Percentiles rank a stretch among this genome's conserved stretches.
phyloP scores from a whole-genome alignment of 2,797 vertebrate species.

The Sebastes steindachneri region DNA sequence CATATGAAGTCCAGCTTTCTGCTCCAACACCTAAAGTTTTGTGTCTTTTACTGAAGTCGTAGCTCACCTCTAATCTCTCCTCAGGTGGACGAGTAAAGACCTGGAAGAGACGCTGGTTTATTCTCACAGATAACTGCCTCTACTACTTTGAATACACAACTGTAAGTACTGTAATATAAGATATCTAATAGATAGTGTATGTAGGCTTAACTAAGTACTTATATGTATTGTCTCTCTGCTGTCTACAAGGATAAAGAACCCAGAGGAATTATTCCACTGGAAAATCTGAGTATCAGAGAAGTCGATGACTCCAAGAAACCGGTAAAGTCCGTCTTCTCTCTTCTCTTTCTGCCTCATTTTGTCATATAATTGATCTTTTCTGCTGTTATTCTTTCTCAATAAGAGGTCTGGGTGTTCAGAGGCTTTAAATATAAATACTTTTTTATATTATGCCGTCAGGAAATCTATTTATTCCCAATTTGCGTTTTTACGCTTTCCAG shows the following conservation, averaged over 20 bases:
- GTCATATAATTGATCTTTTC: not conserved
- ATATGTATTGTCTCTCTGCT: constrained; percentile 1
- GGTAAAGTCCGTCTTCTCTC: constrained; percentile 68
- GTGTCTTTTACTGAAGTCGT: not conserved
- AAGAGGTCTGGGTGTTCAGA: too few relatives aligned
- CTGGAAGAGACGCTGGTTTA: constrained; percentile 99
- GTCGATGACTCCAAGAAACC: constrained; percentile 98
- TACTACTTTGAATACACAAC: constrained; percentile 99
- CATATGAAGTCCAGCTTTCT: not conserved
- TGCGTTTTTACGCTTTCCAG: not conserved
- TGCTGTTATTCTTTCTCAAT: not conserved
- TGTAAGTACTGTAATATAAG: constrained; percentile 75
- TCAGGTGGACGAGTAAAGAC: constrained; percentile 97
- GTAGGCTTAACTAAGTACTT: not conserved
- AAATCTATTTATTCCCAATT: not conserved
- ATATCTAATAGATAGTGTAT: not conserved
- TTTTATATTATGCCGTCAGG: not conserved
- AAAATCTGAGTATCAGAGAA: constrained; percentile 96
- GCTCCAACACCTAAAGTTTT: not conserved
- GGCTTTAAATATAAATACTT: not conserved
- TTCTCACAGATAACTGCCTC: constrained; percentile 97
- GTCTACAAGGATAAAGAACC: constrained; percentile 93
- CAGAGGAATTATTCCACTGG: constrained; percentile 96
- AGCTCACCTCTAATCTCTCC: constrained; percentile 45
- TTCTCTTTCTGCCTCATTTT: not conserved